Evolutionary conservation across 2,888 invertebrate genomes (phyloP).

Genomic region (Drosophila pseudotalamancana): DNA sequence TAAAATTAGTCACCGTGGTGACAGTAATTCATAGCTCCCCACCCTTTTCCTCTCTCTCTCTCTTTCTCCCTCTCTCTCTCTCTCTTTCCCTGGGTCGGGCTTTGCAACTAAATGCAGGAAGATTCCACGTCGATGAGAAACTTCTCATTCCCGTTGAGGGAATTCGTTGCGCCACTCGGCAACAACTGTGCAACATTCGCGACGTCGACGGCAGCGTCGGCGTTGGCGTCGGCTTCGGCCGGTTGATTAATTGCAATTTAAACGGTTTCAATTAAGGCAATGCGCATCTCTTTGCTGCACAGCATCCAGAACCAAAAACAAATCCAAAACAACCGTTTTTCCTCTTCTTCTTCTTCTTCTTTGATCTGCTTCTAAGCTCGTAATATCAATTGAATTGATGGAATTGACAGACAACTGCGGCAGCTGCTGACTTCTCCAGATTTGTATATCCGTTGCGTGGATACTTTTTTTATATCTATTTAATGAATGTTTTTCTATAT

Average conservation of each 20-base stretch:
- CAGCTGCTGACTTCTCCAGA: constrained; percentile 24
- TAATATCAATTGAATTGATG: constrained; percentile 56
- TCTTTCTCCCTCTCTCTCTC: not conserved
- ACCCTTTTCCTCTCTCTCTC: not conserved
- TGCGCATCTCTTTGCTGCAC: constrained; percentile 74
- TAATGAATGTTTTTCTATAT: constrained; percentile 8
- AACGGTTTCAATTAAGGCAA: constrained; percentile 82
- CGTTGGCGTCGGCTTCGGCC: constrained; percentile 22
- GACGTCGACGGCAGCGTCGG: constrained; percentile 22
- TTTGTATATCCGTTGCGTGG: constrained; percentile 13
- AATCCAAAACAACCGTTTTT: constrained; percentile 26
- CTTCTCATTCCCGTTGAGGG: constrained; percentile 24
- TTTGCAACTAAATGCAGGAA: constrained; percentile 48
- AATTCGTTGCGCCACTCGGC: constrained; percentile 77
- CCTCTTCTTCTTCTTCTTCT: constrained; percentile 13
- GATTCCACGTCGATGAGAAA: constrained; percentile 28
- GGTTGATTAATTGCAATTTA: constrained; percentile 84
- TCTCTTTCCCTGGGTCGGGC: not conserved
- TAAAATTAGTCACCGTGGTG: constrained; percentile 80
- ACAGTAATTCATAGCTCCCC: constrained; percentile 61
- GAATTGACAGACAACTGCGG: constrained; percentile 46
- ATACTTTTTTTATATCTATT: not conserved
- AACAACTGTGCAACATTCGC: constrained; percentile 76
- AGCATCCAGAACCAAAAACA: constrained; percentile 36
- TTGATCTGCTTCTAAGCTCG: constrained; percentile 16